Base-by-base conservation (phyloP, 2,113 vertebrate species). In the Chiloscyllium plagiosum region DNA sequence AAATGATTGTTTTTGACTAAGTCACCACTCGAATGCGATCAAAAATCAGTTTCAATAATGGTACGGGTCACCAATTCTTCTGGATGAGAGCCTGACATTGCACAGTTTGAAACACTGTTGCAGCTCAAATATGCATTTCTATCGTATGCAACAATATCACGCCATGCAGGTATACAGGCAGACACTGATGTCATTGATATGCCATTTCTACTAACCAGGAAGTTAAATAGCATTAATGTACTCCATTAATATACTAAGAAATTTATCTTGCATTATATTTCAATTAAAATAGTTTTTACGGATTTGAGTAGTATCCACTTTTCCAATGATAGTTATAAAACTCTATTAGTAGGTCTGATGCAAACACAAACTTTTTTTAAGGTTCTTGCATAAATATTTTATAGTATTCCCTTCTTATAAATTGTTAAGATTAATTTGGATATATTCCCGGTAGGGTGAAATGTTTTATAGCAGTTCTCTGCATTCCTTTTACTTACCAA, bases 401-500 rank as follows among this genome's bases (percentile, higher is more conserved):
- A 76, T 95, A 72, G 94, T 69, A 95, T 95, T 95, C 68, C 94
- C 47, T 29, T 95, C 94, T 95, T 95, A 52, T 95, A 95, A 95
- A 72, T 52, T 70, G 68, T 72, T 72, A 95, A 72, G 94, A 42
- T 95, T 95, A 69, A 68, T 70, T 95, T 47, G 50, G 68, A 95
- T 95, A 72, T 95, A 95, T 95, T 24, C 69, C 72, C 94, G 7
- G 47, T 17, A 95, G 94, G 68, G 42, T 72, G 94, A 95, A 95
- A 95, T 95, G 94, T 95, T 95, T 95, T 95, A 95, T 95, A 95
- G 94, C 68, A 29, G 94, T 95, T 72, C 94, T 72, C 94, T 95
- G 69, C 94, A 95, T 95, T 95, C 94, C 94, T 95, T 70, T 95
- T 95, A 95, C 94, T 95, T 50, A 95, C 69, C 94, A 95, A 95